Evolutionary conservation across 92 coral and sea anemone species (phyloP), one percentile per base, ranked within the genome.

Genomic region (Epizoanthus scotinus): DNA sequence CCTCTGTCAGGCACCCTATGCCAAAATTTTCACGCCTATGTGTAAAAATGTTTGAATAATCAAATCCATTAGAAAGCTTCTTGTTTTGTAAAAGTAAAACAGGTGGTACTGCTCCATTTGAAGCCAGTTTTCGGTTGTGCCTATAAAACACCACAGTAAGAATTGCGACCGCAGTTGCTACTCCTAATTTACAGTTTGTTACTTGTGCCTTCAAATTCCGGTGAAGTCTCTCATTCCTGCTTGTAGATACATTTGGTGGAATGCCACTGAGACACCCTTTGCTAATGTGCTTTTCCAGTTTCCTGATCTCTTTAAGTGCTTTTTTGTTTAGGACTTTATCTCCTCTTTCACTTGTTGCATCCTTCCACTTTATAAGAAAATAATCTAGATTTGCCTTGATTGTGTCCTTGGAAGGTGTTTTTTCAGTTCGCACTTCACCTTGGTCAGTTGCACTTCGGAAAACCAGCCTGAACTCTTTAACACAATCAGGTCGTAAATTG

Each of bases 201-300:
- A 31, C 36, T 31, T 31, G 36, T 31, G 36, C 36, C 36, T 31
- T 31, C 36, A 31, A 31, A 31, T 31, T 31, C 36, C 36, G 36
- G 36, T 31, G 36, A 31, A 31, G 36, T 31, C 36, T 31, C 36
- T 31, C 36, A 31, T 31, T 31, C 36, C 36, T 31, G 4, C 36
- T 4, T 31, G 36, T 31, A 31, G 36, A 31, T 31, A 31, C 36
- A 31, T 31, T 31, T 31, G 36, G 36, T 44, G 63, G 74, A 40
- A 63, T 79, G 21, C 73, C 73, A 40, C 73, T 63, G 18, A 64
- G 22, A 27, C 73, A 63, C 8, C 64, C 63, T 79, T 66, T 79
- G 6, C 31, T 20, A 20, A 64, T 64, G 59, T 79, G 84, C 18
- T 63, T 50, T 52, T 64, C 31, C 17, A 79, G 53, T 40, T 79